Conservation (phyloP, 2,888 invertebrate genomes). For the Pseudeuparius sepicola region DNA sequence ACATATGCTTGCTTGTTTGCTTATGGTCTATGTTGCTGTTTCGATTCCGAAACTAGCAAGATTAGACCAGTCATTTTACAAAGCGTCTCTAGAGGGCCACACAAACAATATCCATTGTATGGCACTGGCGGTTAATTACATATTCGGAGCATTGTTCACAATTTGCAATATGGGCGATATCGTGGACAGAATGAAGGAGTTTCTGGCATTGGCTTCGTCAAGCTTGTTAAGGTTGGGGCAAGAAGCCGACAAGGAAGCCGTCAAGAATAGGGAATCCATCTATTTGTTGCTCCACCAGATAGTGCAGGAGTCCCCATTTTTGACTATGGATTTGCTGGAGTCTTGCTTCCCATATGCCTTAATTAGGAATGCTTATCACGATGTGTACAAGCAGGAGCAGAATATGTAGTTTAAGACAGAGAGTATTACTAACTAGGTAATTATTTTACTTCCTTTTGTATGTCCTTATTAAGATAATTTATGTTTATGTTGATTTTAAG, state of each 20-base stretch:
- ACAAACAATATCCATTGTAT: slow-evolving; percentile 99
- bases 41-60: slow-evolving; percentile 91
- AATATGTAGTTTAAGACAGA: slow-evolving; percentile 44
- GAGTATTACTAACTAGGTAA: too few species aligned
- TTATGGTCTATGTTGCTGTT: slow-evolving; percentile 99
- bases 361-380: slow-evolving; percentile 95
- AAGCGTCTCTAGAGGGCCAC: slow-evolving; percentile 83
- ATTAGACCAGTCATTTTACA: slow-evolving; percentile 80
- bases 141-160: slow-evolving; percentile 93
- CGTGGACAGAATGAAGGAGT: slow-evolving; percentile 96
- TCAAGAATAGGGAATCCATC: slow-evolving; percentile 90
- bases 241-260: slow-evolving; percentile 90
- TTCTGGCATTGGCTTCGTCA: slow-evolving; percentile 84
- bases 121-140: slow-evolving; percentile 90
- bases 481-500: too few species aligned
- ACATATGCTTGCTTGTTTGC: slow-evolving; percentile 82
- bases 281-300: slow-evolving; percentile 95
- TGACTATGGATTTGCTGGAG: slow-evolving; percentile 97
- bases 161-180: slow-evolving; percentile 94
- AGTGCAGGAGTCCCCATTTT: slow-evolving; percentile 95
- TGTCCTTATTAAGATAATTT: too few species aligned
- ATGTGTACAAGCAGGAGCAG: slow-evolving; percentile 85
- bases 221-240: slow-evolving; percentile 88
- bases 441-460: too few species aligned
- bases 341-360: slow-evolving; percentile 98